These are phyloP conservation scores for Heliothis peltigera DNA, from an alignment of 2,888 invertebrate genomes.

Conservation along the genomic window DNA sequence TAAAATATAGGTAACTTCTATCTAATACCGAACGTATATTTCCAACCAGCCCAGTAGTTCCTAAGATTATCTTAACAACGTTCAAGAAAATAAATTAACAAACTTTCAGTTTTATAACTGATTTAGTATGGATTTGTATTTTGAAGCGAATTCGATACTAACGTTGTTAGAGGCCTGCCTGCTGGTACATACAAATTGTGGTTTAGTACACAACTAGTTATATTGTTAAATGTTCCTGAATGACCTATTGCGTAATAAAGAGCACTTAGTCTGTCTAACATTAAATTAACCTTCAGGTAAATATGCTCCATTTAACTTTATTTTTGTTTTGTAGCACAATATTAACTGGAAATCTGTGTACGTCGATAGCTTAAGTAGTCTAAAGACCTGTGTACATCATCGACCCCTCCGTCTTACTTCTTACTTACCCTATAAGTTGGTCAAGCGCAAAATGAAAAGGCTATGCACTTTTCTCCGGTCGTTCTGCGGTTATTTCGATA, in stretches of 20 bases:
- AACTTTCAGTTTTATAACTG: too few species aligned
- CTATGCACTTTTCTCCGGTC: constrained; percentile 32
- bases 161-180: neutral
- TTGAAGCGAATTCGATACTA: neutral
- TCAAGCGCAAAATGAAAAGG: constrained; percentile 40
- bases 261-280: neutral
- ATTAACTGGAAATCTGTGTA: neutral
- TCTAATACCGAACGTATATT: too few species aligned
- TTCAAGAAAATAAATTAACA: too few species aligned
- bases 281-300: neutral
- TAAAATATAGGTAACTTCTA: too few species aligned
- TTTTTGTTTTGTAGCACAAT: neutral
- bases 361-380: neutral
- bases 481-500: constrained; percentile 37
- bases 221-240: neutral
- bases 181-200: neutral
- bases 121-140: too few species aligned
- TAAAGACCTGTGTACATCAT: constrained; percentile 7
- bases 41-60: too few species aligned
- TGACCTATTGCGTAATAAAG: neutral
- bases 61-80: too few species aligned
- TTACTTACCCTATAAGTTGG: constrained; percentile 21
- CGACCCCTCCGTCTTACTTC: neutral
- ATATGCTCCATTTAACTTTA: neutral
- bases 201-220: neutral